Conservation (phyloP, 2,113 vertebrate genomes). For the Delphinapterus leucas region DNA sequence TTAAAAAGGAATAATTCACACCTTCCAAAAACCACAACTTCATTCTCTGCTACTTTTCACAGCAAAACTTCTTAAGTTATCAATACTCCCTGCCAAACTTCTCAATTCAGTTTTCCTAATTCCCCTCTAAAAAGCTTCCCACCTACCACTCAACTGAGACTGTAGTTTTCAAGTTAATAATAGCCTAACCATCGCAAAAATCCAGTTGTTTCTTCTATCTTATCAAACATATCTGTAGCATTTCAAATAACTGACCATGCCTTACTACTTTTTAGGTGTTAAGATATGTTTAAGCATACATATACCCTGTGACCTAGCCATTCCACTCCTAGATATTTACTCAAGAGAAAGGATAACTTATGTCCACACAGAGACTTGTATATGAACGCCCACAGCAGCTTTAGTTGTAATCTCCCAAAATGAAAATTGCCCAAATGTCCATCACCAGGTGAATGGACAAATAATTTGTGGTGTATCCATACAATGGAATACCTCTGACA, state of each 20-base stretch:
- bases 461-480: neutral
- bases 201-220: neutral
- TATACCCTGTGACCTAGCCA: neutral
- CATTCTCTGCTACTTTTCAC: neutral
- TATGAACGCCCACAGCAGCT: neutral
- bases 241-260: neutral
- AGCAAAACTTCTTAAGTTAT: neutral
- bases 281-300: neutral
- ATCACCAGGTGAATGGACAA: neutral
- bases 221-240: neutral
- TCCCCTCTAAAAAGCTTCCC: neutral
- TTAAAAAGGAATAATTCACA: neutral
- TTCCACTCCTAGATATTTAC: neutral
- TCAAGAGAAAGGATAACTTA: neutral
- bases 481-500: neutral
- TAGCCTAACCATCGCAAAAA: neutral
- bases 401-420: neutral
- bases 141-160: neutral
- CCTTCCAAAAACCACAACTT: neutral
- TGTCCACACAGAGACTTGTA: neutral
- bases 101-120: neutral
- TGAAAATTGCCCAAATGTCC: neutral
- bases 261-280: neutral
- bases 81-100: neutral
- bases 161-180: slow-evolving; percentile 5